phyloP scores from a whole-genome alignment of 2,888 invertebrate species.

The Synergus itoensis region DNA sequence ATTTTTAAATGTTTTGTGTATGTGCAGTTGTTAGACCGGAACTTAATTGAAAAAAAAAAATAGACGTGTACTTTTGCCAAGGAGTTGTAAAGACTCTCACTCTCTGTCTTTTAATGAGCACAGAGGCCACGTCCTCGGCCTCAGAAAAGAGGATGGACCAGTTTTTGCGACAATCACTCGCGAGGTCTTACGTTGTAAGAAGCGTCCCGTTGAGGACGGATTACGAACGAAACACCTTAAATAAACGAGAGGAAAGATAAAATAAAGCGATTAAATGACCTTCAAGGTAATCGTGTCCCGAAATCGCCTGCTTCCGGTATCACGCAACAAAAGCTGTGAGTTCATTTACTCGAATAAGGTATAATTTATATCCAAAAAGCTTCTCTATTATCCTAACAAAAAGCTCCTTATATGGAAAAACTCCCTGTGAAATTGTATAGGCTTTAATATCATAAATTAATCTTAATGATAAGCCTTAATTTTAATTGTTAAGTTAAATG shows the following conservation, averaged over 20 bases:
- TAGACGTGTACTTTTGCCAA: background rate
- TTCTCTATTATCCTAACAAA: too few species aligned
- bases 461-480: too few species aligned
- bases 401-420: too few species aligned
- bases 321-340: constrained; percentile 41
- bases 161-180: constrained; percentile 65
- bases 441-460: too few species aligned
- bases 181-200: constrained; percentile 53
- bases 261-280: constrained; percentile 43
- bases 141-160: constrained; percentile 57
- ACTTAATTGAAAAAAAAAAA: background rate
- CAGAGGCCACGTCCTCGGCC: constrained; percentile 56
- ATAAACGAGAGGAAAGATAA: constrained; percentile 44
- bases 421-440: too few species aligned
- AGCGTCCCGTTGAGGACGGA: constrained; percentile 60
- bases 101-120: constrained; percentile 47
- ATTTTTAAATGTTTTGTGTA: background rate
- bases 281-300: constrained; percentile 45
- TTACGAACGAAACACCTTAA: constrained; percentile 54
- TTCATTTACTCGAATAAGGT: background rate
- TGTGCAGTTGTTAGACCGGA: background rate
- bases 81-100: background rate
- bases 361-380: too few species aligned
- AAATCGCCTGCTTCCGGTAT: constrained; percentile 48
- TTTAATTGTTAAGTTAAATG: too few species aligned